A percentile compares a stretch with the other conserved stretches of the same genome.
Conservation (phyloP, 2,888 invertebrate species). For the Dynastes hyllus region DNA sequence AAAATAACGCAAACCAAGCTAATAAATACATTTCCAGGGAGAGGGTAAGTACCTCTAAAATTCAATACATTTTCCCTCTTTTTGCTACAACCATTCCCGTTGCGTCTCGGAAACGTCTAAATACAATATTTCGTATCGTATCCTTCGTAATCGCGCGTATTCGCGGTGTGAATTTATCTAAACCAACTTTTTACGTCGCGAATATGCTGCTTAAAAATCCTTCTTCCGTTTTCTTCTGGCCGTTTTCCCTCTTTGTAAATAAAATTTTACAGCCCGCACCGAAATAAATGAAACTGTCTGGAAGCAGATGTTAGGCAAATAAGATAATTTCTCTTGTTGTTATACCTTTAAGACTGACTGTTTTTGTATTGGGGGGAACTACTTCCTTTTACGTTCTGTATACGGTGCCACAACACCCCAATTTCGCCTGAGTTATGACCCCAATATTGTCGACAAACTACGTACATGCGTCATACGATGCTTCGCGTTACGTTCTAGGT, state of each 20-base stretch:
- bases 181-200: background rate
- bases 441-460: slow-evolving; percentile 52
- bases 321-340: slow-evolving; percentile 38
- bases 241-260: slow-evolving; percentile 7
- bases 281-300: slow-evolving; percentile 37
- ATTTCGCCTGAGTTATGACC: slow-evolving; percentile 54
- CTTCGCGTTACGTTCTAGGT: slow-evolving; percentile 10
- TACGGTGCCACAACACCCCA: slow-evolving; percentile 36
- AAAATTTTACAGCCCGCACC: slow-evolving; percentile 20
- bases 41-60: too few relatives aligned
- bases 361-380: slow-evolving; percentile 20
- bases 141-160: too few relatives aligned
- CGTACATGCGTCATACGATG: slow-evolving; percentile 51
- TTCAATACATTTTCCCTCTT: too few relatives aligned
- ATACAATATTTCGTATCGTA: too few relatives aligned
- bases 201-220: background rate
- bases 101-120: too few relatives aligned
- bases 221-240: background rate
- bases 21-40: too few relatives aligned
- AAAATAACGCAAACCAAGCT: too few relatives aligned
- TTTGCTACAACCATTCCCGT: too few relatives aligned
- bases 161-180: slow-evolving; percentile 8
- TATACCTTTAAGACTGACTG: slow-evolving; percentile 42
- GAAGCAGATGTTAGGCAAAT: slow-evolving; percentile 41
- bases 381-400: slow-evolving; percentile 17